Evolutionary conservation across 2,113 vertebrate species (phyloP).

Genomic region (Benitochromis conjunctus): DNA sequence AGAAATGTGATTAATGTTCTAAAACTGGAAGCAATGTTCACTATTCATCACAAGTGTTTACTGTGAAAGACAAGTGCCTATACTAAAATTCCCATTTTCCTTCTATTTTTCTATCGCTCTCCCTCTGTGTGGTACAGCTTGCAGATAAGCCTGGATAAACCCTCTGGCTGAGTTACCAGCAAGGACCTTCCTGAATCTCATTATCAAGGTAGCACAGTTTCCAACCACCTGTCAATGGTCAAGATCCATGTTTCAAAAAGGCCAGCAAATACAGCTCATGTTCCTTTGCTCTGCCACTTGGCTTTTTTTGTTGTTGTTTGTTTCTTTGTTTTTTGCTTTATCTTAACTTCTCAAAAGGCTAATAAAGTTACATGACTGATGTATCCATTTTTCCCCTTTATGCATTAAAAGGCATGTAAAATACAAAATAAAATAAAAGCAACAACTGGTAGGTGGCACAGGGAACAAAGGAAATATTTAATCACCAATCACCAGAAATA

Average conservation of each 20-base stretch:
- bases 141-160: conserved; percentile 62
- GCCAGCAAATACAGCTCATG: background rate
- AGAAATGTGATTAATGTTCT: background rate
- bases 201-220: conserved; percentile 42
- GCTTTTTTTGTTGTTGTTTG: background rate
- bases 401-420: background rate
- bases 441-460: background rate
- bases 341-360: background rate
- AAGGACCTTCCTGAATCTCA: conserved; percentile 52
- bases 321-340: rapidly evolving
- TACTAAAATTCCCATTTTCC: background rate
- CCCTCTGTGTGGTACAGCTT: conserved; percentile 38
- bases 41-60: background rate
- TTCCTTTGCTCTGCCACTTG: background rate
- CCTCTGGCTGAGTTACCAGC: conserved; percentile 49
- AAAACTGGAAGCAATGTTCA: background rate
- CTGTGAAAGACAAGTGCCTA: background rate
- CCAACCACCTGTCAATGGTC: conserved; percentile 38
- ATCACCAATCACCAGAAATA: background rate
- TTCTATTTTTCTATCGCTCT: background rate
- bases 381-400: background rate
- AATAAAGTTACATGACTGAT: background rate
- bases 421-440: background rate
- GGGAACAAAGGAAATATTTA: background rate
- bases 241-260: conserved; percentile 2